Evolutionary conservation across 2,113 vertebrate species (phyloP).

Genomic region (Narcine bancroftii): DNA sequence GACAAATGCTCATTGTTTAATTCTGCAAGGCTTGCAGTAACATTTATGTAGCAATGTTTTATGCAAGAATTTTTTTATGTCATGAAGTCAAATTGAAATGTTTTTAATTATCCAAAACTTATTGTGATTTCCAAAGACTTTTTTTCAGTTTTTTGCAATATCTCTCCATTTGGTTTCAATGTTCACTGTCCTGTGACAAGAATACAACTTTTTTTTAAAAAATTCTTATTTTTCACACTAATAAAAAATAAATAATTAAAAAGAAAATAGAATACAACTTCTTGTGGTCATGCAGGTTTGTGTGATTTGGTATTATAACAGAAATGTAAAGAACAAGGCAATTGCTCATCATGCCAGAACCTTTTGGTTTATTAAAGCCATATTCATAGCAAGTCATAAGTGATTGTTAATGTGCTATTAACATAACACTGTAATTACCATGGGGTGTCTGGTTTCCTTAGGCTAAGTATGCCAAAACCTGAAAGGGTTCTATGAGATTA

Average conservation of each 20-base stretch:
- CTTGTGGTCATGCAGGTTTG: neutral
- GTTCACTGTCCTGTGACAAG: neutral
- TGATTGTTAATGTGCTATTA: neutral
- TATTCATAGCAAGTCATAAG: neutral
- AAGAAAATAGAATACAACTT: neutral
- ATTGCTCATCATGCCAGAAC: neutral
- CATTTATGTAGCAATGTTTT: neutral
- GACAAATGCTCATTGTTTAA: conserved; percentile 6
- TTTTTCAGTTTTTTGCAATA: neutral
- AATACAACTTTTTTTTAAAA: neutral
- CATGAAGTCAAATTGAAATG: neutral
- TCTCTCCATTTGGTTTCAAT: neutral
- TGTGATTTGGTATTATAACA: neutral
- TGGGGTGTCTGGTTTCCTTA: too few relatives aligned
- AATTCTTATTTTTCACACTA: too few relatives aligned
- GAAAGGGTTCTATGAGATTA: too few relatives aligned
- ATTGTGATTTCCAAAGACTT: neutral
- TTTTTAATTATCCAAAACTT: neutral
- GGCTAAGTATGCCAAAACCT: too few relatives aligned
- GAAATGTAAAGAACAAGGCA: neutral
- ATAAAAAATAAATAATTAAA: too few relatives aligned
- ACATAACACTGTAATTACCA: neutral
- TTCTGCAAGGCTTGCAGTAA: neutral
- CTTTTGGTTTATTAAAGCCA: neutral
- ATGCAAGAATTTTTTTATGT: too few relatives aligned